These are phyloP conservation scores for Dendropsophus ebraccatus DNA, from an alignment of 2,113 vertebrate species.

Conservation along the genomic window DNA sequence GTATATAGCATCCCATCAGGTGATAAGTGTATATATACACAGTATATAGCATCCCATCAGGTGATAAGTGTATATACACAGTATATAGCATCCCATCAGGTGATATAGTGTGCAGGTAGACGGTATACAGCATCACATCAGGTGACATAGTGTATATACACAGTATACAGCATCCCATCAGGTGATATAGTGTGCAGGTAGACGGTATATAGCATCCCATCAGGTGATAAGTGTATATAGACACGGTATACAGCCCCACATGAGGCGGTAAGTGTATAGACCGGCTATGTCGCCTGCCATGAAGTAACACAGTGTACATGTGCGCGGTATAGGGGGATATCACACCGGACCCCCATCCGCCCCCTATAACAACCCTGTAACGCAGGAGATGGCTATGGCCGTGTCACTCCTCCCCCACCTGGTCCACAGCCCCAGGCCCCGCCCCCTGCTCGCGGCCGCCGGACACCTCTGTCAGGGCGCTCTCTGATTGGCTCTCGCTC, in stretches of 20 bases:
- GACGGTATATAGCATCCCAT: neutral
- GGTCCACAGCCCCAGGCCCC: conserved; percentile 56
- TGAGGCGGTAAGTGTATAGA: no score
- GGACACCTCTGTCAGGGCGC: conserved; percentile 49
- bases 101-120: neutral
- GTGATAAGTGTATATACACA: no score
- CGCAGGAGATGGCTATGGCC: conserved; percentile 49
- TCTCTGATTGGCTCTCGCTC: conserved; percentile 83
- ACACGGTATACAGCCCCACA: neutral
- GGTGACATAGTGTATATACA: neutral
- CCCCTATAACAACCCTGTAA: conserved; percentile 12
- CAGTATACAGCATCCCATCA: neutral
- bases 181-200: neutral
- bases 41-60: neutral
- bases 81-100: no score
- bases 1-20: neutral
- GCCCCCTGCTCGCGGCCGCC: conserved; percentile 23
- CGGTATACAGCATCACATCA: no score
- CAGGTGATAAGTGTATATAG: neutral
- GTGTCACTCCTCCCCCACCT: conserved; percentile 17
- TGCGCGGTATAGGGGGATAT: no score
- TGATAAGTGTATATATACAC: neutral
- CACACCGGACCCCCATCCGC: no score
- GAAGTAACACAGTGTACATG: neutral
- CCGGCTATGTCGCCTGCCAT: no score